Percentiles rank a stretch among this genome's conserved stretches.
Evolutionary conservation across 2,888 invertebrate species (phyloP).

Genomic region (Desoria tigrina): DNA sequence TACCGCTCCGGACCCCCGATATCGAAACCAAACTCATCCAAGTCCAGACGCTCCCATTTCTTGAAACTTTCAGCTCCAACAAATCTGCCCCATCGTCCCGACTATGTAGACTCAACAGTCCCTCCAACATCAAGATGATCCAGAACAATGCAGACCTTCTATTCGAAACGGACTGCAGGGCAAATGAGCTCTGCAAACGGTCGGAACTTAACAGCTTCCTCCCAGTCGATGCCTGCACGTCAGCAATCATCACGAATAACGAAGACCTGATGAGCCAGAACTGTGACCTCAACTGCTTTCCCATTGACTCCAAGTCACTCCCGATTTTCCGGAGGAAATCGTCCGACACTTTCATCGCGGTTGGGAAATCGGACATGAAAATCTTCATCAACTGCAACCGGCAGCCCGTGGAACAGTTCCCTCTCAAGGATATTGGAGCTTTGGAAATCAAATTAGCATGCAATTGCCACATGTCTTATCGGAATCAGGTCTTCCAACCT

Average conservation of each 20-base stretch:
- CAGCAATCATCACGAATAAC: conserved; percentile 34
- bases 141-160: conserved; percentile 38
- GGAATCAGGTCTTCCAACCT: conserved; percentile 39
- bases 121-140: conserved; percentile 36
- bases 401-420: conserved; percentile 33
- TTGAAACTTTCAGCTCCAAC: conserved; percentile 26
- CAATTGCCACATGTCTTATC: conserved; percentile 41
- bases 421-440: conserved; percentile 38
- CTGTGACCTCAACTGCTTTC: conserved; percentile 39
- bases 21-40: conserved; percentile 27
- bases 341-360: conserved; percentile 37
- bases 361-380: conserved; percentile 33
- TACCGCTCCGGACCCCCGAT: conserved; percentile 29
- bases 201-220: conserved; percentile 36
- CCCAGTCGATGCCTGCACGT: conserved; percentile 38
- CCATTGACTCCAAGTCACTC: conserved; percentile 26
- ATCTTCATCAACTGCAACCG: conserved; percentile 37
- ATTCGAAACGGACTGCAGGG: conserved; percentile 36
- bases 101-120: conserved; percentile 34
- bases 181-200: conserved; percentile 41
- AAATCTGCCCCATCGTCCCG: not conserved
- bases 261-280: conserved; percentile 29
- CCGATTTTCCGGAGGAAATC: conserved; percentile 35
- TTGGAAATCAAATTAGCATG: conserved; percentile 40
- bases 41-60: conserved; percentile 35